Base-by-base conservation (phyloP, 2,797 vertebrate species). In the Poeciliopsis paucimaculata region DNA sequence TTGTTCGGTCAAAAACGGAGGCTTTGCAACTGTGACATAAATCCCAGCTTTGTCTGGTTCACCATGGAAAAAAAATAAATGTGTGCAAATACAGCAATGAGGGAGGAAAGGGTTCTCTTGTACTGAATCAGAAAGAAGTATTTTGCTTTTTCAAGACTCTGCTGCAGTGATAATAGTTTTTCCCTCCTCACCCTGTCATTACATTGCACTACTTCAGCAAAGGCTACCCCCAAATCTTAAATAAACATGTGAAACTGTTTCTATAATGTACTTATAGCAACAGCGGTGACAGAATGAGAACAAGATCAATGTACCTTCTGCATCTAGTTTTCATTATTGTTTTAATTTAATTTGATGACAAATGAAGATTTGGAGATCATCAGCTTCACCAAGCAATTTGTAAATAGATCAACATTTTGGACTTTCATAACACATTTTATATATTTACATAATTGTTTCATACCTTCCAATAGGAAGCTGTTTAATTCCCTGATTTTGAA, bases 21-120 rank as follows among this genome's bases (percentile, higher is more conserved):
- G 62, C 72, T 83, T 39, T 86, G 82, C 79, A 88, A 77, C 84
- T 88, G 79, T 1, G 18, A 39, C 75, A 75, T 76, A 77, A 79
- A 76, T 84, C 72, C 77, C 60, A 34, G 49, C 73, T 34, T 47
- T n/a, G 16, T 76, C 70, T 83, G 75, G 34, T 79, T 84, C 68
- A 41, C 77, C 84, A 71, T 78, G 80, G 60, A 82, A 39, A 80
- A 75, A 79, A 79, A 49, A 74, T 72, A 82, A 78, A 28, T 39
- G 34, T 39, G 68, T 71, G 73, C 39, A 79, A 75, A 84, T 76
- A 77, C 73, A 82, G 72, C 16, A 53, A 41, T 12, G 10, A 51
- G 2, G 2, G n/a, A 20, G 7, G 49, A 82, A 34, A 41, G 8
- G 4, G 0, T 23, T 18, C 60, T 28, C 2, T 60, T 28, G 45